These are phyloP conservation scores for Aelia acuminata DNA, from an alignment of 2,888 invertebrate species.

Conservation along the genomic window DNA sequence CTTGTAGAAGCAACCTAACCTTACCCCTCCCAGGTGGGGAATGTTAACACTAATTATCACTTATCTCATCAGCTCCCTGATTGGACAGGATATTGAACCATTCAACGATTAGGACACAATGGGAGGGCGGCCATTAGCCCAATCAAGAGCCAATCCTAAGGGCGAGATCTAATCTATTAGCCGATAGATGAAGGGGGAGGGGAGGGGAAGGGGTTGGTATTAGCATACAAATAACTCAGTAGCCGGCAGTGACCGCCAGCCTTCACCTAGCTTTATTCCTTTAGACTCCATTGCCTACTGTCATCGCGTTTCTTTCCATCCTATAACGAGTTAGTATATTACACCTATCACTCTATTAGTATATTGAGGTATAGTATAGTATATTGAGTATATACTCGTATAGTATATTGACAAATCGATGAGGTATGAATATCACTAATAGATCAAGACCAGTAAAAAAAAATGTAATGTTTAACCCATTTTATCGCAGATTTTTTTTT, in stretches of 20 bases:
- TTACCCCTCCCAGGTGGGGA: no score
- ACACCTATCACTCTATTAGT: no score
- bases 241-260: background rate
- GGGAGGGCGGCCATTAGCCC: slow-evolving; percentile 1
- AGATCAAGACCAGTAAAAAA: no score
- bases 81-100: slow-evolving; percentile 7
- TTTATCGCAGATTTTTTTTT: no score
- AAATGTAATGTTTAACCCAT: no score
- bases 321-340: no score
- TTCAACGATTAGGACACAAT: background rate
- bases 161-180: slow-evolving; percentile 15
- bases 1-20: no score
- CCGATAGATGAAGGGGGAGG: background rate
- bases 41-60: background rate
- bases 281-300: background rate
- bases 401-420: no score
- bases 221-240: slow-evolving; percentile 36
- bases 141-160: slow-evolving; percentile 20
- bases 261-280: background rate
- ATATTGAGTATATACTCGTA: no score
- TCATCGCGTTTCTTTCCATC: background rate
- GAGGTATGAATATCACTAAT: no score
- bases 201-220: background rate
- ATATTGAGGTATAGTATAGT: no score
- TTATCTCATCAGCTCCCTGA: background rate